phyloP scores from a whole-genome alignment of 2,797 vertebrate genomes.

The Crocidura indochinensis region DNA sequence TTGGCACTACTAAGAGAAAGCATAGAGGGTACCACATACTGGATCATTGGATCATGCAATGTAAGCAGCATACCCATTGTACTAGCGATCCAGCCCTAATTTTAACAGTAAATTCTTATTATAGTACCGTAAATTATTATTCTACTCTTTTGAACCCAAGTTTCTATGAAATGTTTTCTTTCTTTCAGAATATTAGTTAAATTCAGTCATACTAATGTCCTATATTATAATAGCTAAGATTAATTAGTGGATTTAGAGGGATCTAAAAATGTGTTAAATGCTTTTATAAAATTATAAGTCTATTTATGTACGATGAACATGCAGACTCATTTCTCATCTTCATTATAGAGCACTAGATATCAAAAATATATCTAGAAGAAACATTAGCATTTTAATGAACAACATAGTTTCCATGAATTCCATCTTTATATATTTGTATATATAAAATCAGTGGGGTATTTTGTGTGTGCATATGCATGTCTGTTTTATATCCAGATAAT shows the following conservation, averaged over 20 bases:
- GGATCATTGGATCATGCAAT: no score
- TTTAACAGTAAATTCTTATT: not conserved
- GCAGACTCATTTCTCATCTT: not conserved
- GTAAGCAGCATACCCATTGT: no score
- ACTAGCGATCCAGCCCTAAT: no score
- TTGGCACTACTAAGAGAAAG: no score
- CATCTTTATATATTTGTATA: constrained; percentile 29
- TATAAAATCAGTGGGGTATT: not conserved
- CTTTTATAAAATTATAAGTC: constrained; percentile 25
- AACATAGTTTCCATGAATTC: constrained; percentile 12
- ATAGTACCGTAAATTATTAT: not conserved
- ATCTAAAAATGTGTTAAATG: constrained; percentile 1
- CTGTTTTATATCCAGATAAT: not conserved
- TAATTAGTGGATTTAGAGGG: not conserved
- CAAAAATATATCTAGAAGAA: not conserved
- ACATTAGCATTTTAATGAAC: not conserved
- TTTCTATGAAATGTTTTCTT: not conserved
- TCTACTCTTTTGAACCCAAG: not conserved
- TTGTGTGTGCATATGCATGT: not conserved
- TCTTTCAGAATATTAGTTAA: constrained; percentile 7
- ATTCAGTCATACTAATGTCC: not conserved
- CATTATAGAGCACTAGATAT: not conserved
- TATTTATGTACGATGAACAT: constrained; percentile 35
- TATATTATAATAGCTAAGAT: not conserved
- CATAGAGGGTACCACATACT: no score